These are phyloP conservation scores for Cetoscarus ocellatus DNA, from an alignment of 2,797 vertebrate species.

Conservation along the genomic window DNA sequence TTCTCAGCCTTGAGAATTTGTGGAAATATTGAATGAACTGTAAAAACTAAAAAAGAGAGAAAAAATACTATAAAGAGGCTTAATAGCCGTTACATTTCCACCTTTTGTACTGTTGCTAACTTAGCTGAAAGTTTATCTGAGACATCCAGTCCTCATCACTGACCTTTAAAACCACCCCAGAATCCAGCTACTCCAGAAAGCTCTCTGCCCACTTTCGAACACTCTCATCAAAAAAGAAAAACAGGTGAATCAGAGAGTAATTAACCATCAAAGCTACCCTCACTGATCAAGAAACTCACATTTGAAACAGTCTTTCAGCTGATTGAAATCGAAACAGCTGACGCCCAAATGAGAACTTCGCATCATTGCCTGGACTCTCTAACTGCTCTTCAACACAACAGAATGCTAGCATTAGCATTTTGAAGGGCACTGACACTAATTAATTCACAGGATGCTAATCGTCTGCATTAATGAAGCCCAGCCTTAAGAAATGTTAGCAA, in stretches of 20 bases:
- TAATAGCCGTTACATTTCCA: no score
- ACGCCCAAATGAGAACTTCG: slow-evolving; percentile 80
- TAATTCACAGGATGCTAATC: slow-evolving; percentile 86
- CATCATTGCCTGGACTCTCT: slow-evolving; percentile 65
- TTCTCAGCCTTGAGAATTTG: no score
- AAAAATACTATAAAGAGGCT: no score
- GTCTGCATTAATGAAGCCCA: slow-evolving; percentile 85
- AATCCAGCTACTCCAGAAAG: background rate
- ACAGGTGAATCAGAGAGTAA: background rate
- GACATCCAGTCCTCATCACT: no score
- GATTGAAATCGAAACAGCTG: slow-evolving; percentile 61
- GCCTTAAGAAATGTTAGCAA: slow-evolving; percentile 85
- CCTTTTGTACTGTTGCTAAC: no score
- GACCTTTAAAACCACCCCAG: no score
- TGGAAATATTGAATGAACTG: no score
- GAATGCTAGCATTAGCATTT: slow-evolving; percentile 86
- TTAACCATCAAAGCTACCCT: slow-evolving; percentile 8
- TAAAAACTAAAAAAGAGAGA: no score
- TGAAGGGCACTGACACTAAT: slow-evolving; percentile 87
- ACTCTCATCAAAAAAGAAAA: slow-evolving; percentile 38
- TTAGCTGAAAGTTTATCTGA: no score
- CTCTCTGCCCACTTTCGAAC: background rate
- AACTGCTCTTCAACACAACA: slow-evolving; percentile 76
- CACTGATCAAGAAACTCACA: slow-evolving; percentile 25
- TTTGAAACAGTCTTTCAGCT: slow-evolving; percentile 40